Evolutionary conservation across 2,888 invertebrate species (phyloP).

Genomic region (Melipona beecheii): DNA sequence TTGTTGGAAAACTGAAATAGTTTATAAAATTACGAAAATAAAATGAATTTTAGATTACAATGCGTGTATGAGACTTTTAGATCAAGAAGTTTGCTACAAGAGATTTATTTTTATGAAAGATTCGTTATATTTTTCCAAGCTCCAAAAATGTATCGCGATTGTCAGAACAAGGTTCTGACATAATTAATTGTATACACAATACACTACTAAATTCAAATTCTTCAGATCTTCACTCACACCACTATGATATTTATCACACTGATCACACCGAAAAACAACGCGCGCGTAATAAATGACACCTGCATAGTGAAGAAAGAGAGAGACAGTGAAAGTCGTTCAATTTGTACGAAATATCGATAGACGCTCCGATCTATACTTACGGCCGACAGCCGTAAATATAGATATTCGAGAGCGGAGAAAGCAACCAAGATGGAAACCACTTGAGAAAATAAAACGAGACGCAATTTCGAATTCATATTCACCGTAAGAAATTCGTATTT

Average conservation of each 20-base stretch:
- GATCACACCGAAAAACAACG: not conserved
- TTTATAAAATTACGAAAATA: not conserved
- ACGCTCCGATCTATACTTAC: not conserved
- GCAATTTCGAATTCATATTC: not conserved
- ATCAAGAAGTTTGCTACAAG: not conserved
- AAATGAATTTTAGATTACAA: not conserved
- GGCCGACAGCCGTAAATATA: slow-evolving; percentile 61
- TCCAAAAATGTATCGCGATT: not conserved
- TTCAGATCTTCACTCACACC: not conserved
- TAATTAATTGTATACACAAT: not conserved
- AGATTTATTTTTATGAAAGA: not conserved
- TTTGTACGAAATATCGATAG: not conserved
- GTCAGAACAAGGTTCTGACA: not conserved
- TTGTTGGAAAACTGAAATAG: not conserved
- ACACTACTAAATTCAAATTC: not conserved
- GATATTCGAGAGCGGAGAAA: slow-evolving; percentile 54
- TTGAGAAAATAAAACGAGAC: slow-evolving; percentile 55
- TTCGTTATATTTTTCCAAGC: not conserved
- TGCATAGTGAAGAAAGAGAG: not conserved
- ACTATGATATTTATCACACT: not conserved
- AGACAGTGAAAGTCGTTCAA: not conserved
- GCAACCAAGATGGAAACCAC: slow-evolving; percentile 38
- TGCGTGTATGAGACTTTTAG: not conserved
- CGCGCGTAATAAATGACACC: not conserved
- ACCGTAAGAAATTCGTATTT: not conserved